Evolutionary conservation across 2,888 invertebrate genomes (phyloP).

Genomic region (Homarus gammarus): DNA sequence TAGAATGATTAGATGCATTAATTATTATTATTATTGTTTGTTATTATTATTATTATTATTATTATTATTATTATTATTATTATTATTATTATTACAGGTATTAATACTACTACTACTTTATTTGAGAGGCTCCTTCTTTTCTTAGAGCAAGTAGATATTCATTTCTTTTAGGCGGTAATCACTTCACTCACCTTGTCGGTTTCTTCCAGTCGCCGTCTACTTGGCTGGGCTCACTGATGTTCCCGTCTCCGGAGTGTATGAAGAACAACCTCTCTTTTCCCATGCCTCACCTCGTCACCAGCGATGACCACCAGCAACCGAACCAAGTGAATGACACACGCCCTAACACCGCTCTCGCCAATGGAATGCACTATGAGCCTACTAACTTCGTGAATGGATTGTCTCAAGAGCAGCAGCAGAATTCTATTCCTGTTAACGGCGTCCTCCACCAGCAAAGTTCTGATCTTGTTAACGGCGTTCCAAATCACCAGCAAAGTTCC

Average conservation of each 20-base stretch:
- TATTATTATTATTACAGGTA: too few species aligned
- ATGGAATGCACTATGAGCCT: background rate
- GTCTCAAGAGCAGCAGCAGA: background rate
- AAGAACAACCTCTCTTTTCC: background rate
- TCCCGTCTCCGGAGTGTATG: background rate
- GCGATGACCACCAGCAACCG: background rate
- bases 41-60: too few species aligned
- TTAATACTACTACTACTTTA: too few species aligned
- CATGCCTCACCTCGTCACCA: background rate
- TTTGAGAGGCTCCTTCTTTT: too few species aligned
- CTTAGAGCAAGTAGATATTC: too few species aligned
- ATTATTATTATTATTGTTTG: too few species aligned
- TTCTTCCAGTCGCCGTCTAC: constrained; percentile 10
- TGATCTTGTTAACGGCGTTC: too few species aligned
- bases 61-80: too few species aligned
- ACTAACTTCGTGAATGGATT: background rate
- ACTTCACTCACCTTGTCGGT: background rate
- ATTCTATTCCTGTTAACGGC: background rate
- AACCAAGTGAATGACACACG: background rate
- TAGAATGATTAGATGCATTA: too few species aligned
- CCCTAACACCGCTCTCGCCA: background rate
- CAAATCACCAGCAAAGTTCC: background rate
- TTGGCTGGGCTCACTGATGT: constrained; percentile 25
- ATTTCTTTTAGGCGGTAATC: too few species aligned
- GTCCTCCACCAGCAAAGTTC: too few species aligned